Percentiles rank a stretch among this genome's conserved stretches.
Evolutionary conservation across 1,140 invertebrate species (phyloP).

Genomic region (Ceratina australensis): DNA sequence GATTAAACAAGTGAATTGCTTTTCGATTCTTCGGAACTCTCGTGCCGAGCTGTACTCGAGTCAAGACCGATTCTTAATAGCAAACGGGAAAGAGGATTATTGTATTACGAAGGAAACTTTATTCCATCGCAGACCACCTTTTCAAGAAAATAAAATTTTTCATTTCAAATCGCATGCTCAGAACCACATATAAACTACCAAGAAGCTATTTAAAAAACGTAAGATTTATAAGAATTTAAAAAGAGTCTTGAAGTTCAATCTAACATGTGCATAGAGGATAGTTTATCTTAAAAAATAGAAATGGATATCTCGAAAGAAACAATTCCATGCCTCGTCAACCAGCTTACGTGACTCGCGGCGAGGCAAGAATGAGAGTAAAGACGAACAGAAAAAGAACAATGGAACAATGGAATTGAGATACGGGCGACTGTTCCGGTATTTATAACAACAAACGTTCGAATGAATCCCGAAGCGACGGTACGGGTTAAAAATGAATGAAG

Average conservation of each 20-base stretch:
- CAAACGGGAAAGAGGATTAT: conserved; percentile 9
- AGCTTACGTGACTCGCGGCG: background rate
- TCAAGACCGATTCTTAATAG: background rate
- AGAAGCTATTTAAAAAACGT: no score
- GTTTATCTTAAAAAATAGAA: background rate
- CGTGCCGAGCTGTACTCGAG: background rate
- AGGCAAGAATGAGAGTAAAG: background rate
- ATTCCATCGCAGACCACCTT: background rate
- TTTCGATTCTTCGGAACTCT: background rate
- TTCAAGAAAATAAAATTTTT: conserved; percentile 7
- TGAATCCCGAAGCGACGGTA: background rate
- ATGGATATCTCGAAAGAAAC: background rate
- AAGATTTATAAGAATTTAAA: no score
- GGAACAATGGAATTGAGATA: background rate
- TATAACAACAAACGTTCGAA: background rate
- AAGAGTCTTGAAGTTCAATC: no score
- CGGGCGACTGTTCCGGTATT: background rate
- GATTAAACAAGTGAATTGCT: conserved; percentile 1
- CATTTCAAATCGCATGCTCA: no score
- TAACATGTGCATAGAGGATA: no score
- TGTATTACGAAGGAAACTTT: background rate
- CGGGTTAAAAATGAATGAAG: background rate
- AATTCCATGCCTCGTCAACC: background rate
- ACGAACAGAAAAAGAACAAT: background rate
- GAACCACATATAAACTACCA: no score